Percentiles rank a stretch among this genome's conserved stretches.
Evolutionary conservation across 1,140 invertebrate species (phyloP).

Genomic region (Eriocheir sinensis): DNA sequence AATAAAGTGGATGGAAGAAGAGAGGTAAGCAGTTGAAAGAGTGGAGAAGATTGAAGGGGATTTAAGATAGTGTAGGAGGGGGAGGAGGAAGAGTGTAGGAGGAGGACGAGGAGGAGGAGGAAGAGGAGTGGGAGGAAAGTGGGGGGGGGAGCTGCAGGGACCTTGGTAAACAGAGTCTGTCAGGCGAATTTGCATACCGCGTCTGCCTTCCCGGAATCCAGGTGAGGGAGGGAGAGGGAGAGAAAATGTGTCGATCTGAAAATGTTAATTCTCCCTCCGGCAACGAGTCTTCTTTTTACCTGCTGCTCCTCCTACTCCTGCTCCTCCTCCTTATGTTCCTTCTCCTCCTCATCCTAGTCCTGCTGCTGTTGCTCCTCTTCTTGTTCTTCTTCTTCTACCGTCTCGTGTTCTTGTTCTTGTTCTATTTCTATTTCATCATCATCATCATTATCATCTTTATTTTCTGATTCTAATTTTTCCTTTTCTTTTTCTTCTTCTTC

Average conservation of each 20-base stretch:
- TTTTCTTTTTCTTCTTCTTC: too few relatives aligned
- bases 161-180: constrained; percentile 23
- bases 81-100: too few relatives aligned
- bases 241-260: constrained; percentile 16
- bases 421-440: too few relatives aligned
- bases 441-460: too few relatives aligned
- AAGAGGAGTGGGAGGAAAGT: neutral
- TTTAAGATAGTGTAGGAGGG: too few relatives aligned
- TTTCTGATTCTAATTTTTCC: too few relatives aligned
- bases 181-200: neutral
- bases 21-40: too few relatives aligned
- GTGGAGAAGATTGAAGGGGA: too few relatives aligned
- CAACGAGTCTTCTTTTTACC: neutral
- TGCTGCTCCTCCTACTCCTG: neutral
- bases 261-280: neutral
- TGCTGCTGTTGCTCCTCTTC: neutral
- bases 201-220: neutral
- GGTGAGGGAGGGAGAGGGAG: neutral
- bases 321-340: neutral
- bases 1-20: too few relatives aligned
- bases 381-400: neutral
- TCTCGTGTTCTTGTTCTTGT: neutral
- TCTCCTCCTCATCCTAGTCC: too few relatives aligned
- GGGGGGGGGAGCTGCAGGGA: neutral
- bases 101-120: too few relatives aligned